phyloP scores from a whole-genome alignment of 2,113 vertebrate species.

The Piprites chloris region DNA sequence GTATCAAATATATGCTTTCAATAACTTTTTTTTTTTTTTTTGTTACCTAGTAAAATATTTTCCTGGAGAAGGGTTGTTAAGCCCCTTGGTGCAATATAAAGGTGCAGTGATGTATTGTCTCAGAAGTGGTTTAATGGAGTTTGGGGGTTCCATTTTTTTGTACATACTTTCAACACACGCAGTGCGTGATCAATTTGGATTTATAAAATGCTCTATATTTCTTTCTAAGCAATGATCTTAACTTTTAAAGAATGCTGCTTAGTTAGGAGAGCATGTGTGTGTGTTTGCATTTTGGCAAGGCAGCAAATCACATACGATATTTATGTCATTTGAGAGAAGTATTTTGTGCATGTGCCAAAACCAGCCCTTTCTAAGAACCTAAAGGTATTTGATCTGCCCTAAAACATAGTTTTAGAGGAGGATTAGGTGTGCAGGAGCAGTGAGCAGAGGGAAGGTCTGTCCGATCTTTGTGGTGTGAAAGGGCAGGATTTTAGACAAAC shows the following conservation, averaged over 20 bases:
- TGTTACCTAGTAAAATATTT: slow-evolving; percentile 53
- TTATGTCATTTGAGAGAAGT: slow-evolving; percentile 5
- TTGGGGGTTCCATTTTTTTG: slow-evolving; percentile 38
- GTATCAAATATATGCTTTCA: slow-evolving; percentile 55
- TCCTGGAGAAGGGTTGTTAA: slow-evolving; percentile 49
- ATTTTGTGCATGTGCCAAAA: slow-evolving; percentile 3
- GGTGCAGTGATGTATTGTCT: slow-evolving; percentile 56
- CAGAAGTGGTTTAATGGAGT: slow-evolving; percentile 53
- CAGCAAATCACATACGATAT: slow-evolving; percentile 9
- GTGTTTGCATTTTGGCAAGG: slow-evolving; percentile 22
- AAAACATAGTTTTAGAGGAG: not conserved
- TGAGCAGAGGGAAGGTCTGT: not conserved
- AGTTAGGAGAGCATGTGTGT: not conserved
- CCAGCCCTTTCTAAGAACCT: not conserved
- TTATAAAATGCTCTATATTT: slow-evolving; percentile 8
- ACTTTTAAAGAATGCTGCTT: not conserved
- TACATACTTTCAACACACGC: slow-evolving; percentile 26
- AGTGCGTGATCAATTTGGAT: slow-evolving; percentile 28
- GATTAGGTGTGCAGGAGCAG: not conserved
- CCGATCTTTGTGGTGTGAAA: not conserved
- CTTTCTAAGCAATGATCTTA: not conserved
- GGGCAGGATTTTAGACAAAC: not conserved
- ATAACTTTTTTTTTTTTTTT: slow-evolving; percentile 52
- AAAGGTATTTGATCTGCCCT: not conserved
- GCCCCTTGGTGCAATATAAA: slow-evolving; percentile 32